Evolutionary conservation across 2,113 vertebrate genomes (phyloP).

Genomic region (Bos javanicus): DNA sequence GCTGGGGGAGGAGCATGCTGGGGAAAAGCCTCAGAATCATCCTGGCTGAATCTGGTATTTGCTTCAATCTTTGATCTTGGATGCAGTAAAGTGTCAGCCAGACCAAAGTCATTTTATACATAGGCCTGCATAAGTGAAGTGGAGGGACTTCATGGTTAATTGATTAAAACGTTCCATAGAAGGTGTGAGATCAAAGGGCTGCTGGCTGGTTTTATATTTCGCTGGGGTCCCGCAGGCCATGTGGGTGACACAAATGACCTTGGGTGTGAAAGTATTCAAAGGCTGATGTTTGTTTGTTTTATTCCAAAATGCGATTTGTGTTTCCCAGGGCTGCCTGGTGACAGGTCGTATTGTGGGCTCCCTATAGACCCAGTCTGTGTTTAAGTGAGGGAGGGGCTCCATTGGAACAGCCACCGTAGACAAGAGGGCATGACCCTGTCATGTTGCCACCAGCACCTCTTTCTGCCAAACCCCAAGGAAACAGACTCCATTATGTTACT

Average conservation of each 20-base stretch:
- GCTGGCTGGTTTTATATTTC: constrained; percentile 83
- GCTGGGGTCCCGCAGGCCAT: constrained; percentile 75
- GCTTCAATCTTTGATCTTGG: constrained; percentile 84
- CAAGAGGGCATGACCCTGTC: constrained; percentile 55
- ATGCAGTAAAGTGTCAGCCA: constrained; percentile 79
- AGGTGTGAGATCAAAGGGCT: constrained; percentile 86
- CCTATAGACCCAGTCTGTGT: neutral
- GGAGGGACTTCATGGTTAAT: constrained; percentile 87
- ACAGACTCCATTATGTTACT: constrained; percentile 59
- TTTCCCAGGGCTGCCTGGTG: constrained; percentile 72
- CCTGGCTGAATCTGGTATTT: constrained; percentile 72
- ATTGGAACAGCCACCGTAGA: neutral
- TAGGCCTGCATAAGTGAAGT: constrained; percentile 79
- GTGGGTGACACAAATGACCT: constrained; percentile 80
- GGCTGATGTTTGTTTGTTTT: constrained; percentile 75
- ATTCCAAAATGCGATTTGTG: constrained; percentile 68
- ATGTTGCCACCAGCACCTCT: constrained; percentile 25
- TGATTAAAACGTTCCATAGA: constrained; percentile 86
- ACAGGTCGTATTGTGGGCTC: constrained; percentile 59
- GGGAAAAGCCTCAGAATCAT: constrained; percentile 75
- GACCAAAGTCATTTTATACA: constrained; percentile 82
- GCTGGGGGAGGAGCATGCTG: neutral
- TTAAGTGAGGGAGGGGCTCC: neutral
- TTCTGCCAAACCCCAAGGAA: constrained; percentile 70
- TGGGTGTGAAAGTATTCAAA: constrained; percentile 75